These are phyloP conservation scores for Liasis olivaceus DNA, from an alignment of 2,797 vertebrate species.

Conservation along the genomic window DNA sequence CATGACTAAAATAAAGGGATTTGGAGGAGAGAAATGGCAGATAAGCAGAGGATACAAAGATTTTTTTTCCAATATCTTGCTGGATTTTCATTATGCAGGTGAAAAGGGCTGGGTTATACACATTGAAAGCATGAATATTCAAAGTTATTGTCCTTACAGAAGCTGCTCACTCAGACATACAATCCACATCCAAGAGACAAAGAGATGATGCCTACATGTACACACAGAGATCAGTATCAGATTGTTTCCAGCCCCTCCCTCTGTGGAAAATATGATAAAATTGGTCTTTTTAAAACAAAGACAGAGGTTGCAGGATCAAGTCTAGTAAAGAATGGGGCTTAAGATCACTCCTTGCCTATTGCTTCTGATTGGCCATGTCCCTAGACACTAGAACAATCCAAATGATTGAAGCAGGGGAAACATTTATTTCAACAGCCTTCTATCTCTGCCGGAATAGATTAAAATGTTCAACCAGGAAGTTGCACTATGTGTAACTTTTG, in stretches of 20 bases:
- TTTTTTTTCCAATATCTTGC: not conserved
- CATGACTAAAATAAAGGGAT: not conserved
- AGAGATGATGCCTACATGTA: not conserved
- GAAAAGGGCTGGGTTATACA: not conserved
- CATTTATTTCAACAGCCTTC: not conserved
- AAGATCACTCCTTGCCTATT: not conserved
- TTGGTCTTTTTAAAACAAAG: not conserved
- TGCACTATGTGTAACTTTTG: not conserved
- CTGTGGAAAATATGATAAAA: not conserved
- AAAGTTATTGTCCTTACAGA: not conserved
- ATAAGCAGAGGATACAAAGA: not conserved
- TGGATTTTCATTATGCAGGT: not conserved
- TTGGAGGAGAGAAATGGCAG: not conserved
- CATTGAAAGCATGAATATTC: not conserved
- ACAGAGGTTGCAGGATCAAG: not conserved
- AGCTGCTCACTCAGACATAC: not conserved
- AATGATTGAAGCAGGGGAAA: not conserved
- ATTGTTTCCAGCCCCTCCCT: not conserved
- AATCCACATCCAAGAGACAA: not conserved
- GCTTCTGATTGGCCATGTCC: not conserved
- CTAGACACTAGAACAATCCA: not conserved
- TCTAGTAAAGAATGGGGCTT: not conserved
- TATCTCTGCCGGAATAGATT: not conserved
- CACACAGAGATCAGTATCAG: not conserved
- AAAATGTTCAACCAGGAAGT: not conserved